Percentiles rank a stretch among this genome's conserved stretches.
These are phyloP conservation scores for Corynorhinus townsendii DNA, from an alignment of 2,113 vertebrate genomes.

Conservation along the genomic window DNA sequence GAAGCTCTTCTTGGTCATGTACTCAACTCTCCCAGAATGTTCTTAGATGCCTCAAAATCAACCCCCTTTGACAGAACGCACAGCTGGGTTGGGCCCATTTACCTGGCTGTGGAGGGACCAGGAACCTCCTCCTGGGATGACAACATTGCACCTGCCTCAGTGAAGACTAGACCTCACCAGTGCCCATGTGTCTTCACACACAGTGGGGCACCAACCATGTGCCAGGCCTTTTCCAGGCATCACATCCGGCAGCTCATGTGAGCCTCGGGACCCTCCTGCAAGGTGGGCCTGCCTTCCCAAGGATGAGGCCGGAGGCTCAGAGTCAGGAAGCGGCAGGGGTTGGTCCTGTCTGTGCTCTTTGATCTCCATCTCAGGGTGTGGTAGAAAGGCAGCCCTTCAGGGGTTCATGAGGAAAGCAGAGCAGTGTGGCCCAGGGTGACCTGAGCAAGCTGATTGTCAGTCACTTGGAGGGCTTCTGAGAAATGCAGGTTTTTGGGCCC, in stretches of 20 bases:
- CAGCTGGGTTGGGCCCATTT: neutral
- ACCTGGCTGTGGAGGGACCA: neutral
- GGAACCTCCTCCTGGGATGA: neutral
- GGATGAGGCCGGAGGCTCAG: neutral
- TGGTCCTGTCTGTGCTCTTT: neutral
- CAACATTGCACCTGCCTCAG: neutral
- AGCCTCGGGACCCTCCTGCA: accelerated
- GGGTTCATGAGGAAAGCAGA: neutral
- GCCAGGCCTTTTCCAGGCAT: neutral
- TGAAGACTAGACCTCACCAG: neutral
- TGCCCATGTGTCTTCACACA: accelerated
- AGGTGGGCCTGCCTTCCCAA: too few relatives aligned
- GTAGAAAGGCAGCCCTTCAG: neutral
- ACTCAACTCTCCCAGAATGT: neutral
- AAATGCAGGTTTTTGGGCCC: neutral
- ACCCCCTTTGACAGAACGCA: neutral
- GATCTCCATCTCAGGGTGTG: too few relatives aligned
- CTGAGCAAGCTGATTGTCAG: neutral
- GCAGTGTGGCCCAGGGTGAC: too few relatives aligned
- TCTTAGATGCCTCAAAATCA: neutral
- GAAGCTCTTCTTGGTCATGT: neutral
- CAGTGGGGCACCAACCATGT: accelerated
- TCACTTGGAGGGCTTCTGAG: neutral
- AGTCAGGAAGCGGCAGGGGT: neutral
- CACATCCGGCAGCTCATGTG: neutral